These are phyloP conservation scores for Sylvia atricapilla DNA, from an alignment of 2,113 vertebrate species.

Conservation along the genomic window DNA sequence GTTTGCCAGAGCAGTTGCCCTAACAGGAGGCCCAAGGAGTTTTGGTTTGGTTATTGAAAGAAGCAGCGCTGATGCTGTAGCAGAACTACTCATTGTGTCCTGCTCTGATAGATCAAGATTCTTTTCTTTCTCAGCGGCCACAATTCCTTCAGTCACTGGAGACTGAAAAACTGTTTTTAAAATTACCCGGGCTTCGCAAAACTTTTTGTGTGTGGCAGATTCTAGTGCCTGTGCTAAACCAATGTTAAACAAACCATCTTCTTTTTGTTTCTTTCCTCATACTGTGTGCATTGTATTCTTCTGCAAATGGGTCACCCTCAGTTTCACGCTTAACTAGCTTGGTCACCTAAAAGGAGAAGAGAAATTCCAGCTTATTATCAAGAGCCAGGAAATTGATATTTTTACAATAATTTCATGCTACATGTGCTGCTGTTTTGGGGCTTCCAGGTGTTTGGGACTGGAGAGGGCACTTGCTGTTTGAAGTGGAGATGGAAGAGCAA, in stretches of 20 bases:
- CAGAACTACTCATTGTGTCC: neutral
- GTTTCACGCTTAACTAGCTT: neutral
- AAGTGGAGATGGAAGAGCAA: neutral
- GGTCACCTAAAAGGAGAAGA: neutral
- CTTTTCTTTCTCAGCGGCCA: neutral
- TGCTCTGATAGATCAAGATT: neutral
- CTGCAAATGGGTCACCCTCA: neutral
- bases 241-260: neutral
- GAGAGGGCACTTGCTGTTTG: neutral
- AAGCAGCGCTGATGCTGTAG: neutral
- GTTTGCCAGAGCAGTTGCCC: neutral
- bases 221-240: neutral
- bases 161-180: neutral
- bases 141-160: neutral
- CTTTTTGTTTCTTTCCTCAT: neutral
- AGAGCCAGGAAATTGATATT: neutral
- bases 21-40: neutral
- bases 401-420: neutral
- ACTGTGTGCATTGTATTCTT: accelerated
- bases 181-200: neutral
- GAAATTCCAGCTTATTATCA: neutral
- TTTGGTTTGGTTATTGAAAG: neutral
- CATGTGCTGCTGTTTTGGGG: neutral
- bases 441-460: neutral
- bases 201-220: neutral